These are phyloP conservation scores for Steatocranus sp. DNA, from an alignment of 2,797 vertebrate species.

Conservation along the genomic window DNA sequence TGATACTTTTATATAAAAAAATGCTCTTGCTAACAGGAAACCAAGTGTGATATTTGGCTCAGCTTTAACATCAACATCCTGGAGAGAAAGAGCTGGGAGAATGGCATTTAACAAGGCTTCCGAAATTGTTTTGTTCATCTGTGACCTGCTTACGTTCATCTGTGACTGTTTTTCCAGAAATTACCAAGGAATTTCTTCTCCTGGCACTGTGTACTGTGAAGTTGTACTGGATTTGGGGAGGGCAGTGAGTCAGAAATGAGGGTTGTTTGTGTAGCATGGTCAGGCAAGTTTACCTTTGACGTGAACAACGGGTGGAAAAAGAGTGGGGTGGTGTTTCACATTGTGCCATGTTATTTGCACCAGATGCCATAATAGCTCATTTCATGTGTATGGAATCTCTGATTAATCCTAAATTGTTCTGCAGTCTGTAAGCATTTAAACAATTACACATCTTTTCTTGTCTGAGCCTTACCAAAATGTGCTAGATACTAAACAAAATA, in stretches of 20 bases:
- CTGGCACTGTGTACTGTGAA: neutral
- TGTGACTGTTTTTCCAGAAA: constrained; percentile 1
- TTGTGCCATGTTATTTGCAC: neutral
- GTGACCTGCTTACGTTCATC: neutral
- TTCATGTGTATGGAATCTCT: neutral
- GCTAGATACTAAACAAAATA: neutral
- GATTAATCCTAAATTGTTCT: neutral
- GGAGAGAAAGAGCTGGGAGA: neutral
- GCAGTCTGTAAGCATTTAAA: neutral
- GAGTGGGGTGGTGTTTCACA: neutral
- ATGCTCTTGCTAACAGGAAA: neutral
- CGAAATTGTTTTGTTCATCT: constrained; percentile 2
- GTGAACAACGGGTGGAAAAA: neutral
- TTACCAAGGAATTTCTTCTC: constrained; percentile 1
- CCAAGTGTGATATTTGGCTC: neutral
- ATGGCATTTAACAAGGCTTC: neutral
- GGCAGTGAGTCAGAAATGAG: constrained; percentile 14
- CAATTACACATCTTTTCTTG: neutral
- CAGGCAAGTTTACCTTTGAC: neutral
- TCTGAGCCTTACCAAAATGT: neutral
- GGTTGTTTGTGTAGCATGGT: neutral
- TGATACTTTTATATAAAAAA: neutral
- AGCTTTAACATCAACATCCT: constrained; percentile 25
- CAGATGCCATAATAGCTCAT: neutral
- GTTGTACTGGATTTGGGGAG: neutral